Base-by-base conservation (phyloP, 2,888 invertebrate genomes). In the Ophioninae sp. region DNA sequence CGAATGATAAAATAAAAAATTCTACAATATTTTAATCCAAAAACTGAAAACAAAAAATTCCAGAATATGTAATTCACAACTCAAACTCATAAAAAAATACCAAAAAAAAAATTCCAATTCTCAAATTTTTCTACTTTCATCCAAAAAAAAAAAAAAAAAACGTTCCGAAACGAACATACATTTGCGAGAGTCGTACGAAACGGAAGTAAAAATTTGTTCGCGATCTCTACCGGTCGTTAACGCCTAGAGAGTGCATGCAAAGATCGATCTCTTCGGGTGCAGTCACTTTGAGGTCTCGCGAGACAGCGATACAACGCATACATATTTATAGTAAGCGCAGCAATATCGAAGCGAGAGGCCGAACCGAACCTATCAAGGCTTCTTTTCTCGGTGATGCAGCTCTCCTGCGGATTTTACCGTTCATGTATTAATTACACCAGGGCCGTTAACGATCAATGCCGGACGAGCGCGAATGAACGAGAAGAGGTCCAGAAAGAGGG, bases 351-450 rank as follows among this genome's bases (percentile, higher is more conserved):
- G 41, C 37, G 17, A 44, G 30, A 39, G 79, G 56, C 65, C 72
- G 64, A 64, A 64, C 64, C 61, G 39, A 72, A 77, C 76, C 74
- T 70, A 75, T 68, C 74, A 21, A 62, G 79, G 57, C 41, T 65
- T 39, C 75, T 65, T 73, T 21, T 70, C 67, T 59, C 70, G 41
- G 44, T 62, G 78, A 78, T 80, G 80, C 78, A 69, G 69, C 70
- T 69, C 83, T 74, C 69, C 80, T 68, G 81, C 70, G 80, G 85
- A 83, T 88, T 88, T 88, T 87, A 87, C 88, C 89, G 87, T 87
- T 89, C 89, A 91, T 89, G 88, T 89, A 91, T 91, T 91, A 90
- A 92, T 91, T 89, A 89, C 89, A 78, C 78, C 74, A 81, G 74
- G 77, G 86, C 84, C 85, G 87, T 88, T 88, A 88, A 90, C 87